Percentiles rank a stretch among this genome's conserved stretches.
Evolutionary conservation across 2,797 vertebrate genomes (phyloP).

Genomic region (Anguilla anguilla): DNA sequence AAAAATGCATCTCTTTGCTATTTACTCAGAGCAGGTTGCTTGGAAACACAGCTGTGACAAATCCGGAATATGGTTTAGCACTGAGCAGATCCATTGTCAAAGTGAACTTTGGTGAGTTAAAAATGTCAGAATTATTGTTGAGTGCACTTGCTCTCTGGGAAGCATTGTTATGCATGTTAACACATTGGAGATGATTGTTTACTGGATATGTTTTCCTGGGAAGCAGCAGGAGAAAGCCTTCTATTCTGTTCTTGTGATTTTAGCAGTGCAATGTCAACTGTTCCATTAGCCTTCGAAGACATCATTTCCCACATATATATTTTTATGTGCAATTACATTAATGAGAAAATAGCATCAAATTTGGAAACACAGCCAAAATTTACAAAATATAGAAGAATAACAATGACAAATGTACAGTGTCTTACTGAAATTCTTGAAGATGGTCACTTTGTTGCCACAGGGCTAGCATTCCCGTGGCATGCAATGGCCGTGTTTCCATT

Average conservation of each 20-base stretch:
- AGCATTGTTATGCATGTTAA: background rate
- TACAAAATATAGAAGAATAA: too few species aligned
- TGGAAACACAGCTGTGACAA: slow-evolving; percentile 34
- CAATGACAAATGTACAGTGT: too few species aligned
- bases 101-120: background rate
- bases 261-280: slow-evolving; percentile 8
- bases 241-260: slow-evolving; percentile 11
- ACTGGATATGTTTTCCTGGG: background rate
- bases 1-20: background rate
- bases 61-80: background rate
- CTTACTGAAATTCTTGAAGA: too few species aligned
- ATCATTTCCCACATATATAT: background rate
- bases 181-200: slow-evolving; percentile 14
- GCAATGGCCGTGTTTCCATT: too few species aligned
- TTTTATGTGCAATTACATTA: slow-evolving; percentile 18
- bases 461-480: too few species aligned
- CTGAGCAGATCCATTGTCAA: slow-evolving; percentile 11
- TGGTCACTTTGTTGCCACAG: too few species aligned
- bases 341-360: slow-evolving; percentile 3
- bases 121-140: too few species aligned
- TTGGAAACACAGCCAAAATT: too few species aligned
- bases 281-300: background rate
- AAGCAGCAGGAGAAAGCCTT: slow-evolving; percentile 20
- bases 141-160: background rate
- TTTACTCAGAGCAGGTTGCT: slow-evolving; percentile 34